These are phyloP conservation scores for Luehdorfia chinensis DNA, from an alignment of 1,140 invertebrate species.

Conservation along the genomic window DNA sequence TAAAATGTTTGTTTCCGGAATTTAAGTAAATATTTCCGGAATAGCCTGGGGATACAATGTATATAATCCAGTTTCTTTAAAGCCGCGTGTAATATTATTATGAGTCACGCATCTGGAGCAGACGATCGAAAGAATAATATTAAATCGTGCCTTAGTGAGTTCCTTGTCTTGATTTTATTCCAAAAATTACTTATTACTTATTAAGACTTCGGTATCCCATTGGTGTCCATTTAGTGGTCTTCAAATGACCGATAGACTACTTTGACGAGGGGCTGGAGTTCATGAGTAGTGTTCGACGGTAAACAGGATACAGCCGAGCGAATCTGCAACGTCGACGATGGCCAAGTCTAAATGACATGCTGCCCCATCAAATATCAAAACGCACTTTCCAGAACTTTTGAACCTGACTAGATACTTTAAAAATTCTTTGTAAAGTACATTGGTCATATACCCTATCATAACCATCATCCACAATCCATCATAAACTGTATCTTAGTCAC, in stretches of 20 bases:
- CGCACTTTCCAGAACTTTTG: constrained; percentile 31
- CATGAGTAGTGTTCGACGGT: constrained; percentile 57
- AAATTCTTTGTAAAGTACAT: constrained; percentile 37
- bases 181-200: constrained; percentile 23
- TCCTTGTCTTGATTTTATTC: constrained; percentile 25
- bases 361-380: constrained; percentile 50
- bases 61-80: constrained; percentile 33
- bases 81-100: constrained; percentile 29
- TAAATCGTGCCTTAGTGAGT: constrained; percentile 42
- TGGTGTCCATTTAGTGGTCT: too few relatives aligned
- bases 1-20: too few relatives aligned
- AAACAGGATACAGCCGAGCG: constrained; percentile 31
- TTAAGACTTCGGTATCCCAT: constrained; percentile 35
- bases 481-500: too few relatives aligned
- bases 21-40: constrained; percentile 30
- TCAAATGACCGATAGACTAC: constrained; percentile 41
- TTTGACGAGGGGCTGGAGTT: constrained; percentile 52
- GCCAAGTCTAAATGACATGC: constrained; percentile 41
- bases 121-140: constrained; percentile 38
- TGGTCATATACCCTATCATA: constrained; percentile 48
- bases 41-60: constrained; percentile 32
- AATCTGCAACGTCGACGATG: constrained; percentile 37
- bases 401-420: constrained; percentile 37
- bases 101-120: constrained; percentile 40
- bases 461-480: too few relatives aligned